Percentiles rank a stretch among this genome's conserved stretches.
phyloP scores from a whole-genome alignment of 2,113 vertebrate species.

The Gymnogyps californianus region DNA sequence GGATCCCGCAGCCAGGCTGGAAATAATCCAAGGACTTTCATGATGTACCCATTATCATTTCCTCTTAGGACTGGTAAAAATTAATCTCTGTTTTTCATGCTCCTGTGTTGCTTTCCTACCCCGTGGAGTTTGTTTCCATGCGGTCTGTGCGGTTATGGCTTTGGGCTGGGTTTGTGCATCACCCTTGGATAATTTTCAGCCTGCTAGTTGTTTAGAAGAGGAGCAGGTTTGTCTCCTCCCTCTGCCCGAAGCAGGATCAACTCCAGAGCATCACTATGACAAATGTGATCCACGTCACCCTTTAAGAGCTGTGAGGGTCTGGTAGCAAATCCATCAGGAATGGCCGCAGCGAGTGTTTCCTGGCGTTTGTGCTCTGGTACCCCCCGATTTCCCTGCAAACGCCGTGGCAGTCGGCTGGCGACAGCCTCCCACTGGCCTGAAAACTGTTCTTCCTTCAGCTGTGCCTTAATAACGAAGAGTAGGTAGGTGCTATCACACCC shows the following conservation, averaged over 20 bases:
- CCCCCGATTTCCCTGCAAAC: neutral
- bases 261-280: fast-evolving
- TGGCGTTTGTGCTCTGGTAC: neutral
- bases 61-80: neutral
- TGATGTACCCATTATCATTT: neutral
- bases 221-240: neutral
- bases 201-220: neutral
- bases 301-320: neutral
- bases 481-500: conserved; percentile 45
- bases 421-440: conserved; percentile 1
- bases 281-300: fast-evolving
- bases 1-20: neutral
- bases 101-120: neutral
- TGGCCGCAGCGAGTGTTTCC: fast-evolving
- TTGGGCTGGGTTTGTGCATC: neutral
- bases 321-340: neutral
- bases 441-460: neutral
- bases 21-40: neutral
- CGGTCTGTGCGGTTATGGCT: neutral
- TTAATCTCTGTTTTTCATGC: neutral
- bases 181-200: neutral
- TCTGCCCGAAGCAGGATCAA: neutral
- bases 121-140: neutral
- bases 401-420: neutral
- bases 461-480: neutral